Conservation (phyloP, 2,113 vertebrate genomes). For the Rattus rattus region DNA sequence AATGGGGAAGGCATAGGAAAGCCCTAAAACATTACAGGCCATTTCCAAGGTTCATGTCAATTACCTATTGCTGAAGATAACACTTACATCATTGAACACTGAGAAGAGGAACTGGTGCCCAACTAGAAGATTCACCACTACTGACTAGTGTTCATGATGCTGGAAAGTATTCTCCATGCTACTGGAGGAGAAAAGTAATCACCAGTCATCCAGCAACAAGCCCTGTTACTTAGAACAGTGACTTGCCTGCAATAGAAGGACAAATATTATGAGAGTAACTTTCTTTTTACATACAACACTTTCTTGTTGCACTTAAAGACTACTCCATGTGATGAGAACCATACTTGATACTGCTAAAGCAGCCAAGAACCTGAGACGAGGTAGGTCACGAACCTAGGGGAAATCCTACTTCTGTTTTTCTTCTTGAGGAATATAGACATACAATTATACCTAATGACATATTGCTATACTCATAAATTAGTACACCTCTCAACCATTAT, state of each 20-base stretch:
- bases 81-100: neutral
- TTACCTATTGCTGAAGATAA: neutral
- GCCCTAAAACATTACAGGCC: neutral
- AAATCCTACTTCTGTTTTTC: neutral
- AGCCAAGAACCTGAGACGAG: neutral
- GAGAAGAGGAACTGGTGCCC: neutral
- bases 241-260: neutral
- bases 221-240: neutral
- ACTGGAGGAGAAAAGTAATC: neutral
- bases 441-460: neutral
- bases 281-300: neutral
- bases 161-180: neutral
- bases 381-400: neutral
- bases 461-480: neutral
- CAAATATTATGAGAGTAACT: neutral
- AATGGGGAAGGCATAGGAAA: no score
- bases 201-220: neutral
- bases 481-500: neutral
- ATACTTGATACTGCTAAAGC: neutral
- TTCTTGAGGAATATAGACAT: neutral
- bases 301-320: neutral
- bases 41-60: neutral
- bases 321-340: neutral
- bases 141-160: neutral
- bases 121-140: neutral